phyloP scores from a whole-genome alignment of 2,113 vertebrate genomes.

The Ramphastos sulfuratus region DNA sequence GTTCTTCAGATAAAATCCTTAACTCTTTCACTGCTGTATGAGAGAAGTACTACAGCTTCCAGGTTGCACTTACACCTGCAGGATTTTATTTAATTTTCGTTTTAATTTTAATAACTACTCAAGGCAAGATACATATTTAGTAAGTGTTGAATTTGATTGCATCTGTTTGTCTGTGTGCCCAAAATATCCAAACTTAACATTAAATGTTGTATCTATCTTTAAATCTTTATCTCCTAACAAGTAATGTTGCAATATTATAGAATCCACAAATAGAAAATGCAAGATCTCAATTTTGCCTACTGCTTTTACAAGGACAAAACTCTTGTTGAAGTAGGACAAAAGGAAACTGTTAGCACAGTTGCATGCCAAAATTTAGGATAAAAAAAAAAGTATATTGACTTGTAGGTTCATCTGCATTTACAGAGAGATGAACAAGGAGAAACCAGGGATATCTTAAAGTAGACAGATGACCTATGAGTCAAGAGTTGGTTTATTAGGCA shows the following conservation, averaged over 20 bases:
- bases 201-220: neutral
- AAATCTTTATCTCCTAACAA: neutral
- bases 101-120: neutral
- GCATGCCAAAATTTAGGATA: neutral
- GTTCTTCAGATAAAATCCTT: constrained; percentile 39
- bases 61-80: neutral
- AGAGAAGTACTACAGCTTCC: neutral
- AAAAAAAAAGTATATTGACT: neutral
- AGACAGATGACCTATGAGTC: neutral
- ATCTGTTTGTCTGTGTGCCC: neutral
- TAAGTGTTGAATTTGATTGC: neutral
- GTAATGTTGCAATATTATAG: neutral
- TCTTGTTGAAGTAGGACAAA: neutral
- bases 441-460: neutral
- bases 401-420: neutral
- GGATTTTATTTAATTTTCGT: neutral
- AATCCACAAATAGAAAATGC: neutral
- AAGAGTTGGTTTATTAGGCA: neutral
- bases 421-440: neutral
- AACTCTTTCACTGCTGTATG: neutral
- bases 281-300: neutral
- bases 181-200: neutral
- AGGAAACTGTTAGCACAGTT: neutral
- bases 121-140: neutral
- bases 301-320: neutral